Percentiles rank a stretch among this genome's conserved stretches.
These are phyloP conservation scores for Dendrolimus punctatus DNA, from an alignment of 1,140 invertebrate species.

Conservation along the genomic window DNA sequence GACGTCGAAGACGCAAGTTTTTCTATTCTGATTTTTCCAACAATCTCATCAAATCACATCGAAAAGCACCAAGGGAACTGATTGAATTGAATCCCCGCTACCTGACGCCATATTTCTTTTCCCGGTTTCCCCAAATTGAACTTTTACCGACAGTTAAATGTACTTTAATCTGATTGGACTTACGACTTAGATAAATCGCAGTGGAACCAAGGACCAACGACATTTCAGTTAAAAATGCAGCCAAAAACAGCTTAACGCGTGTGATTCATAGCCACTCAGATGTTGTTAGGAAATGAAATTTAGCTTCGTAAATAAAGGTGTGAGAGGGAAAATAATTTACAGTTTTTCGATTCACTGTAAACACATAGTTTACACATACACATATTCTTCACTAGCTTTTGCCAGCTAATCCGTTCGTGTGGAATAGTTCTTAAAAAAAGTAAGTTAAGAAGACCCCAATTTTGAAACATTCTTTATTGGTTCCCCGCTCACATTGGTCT, in stretches of 20 bases:
- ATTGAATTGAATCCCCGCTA: conserved; percentile 65
- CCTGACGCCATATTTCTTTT: conserved; percentile 60
- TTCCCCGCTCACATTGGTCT: too few species aligned
- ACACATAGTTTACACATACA: too few species aligned
- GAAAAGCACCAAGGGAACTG: conserved; percentile 60
- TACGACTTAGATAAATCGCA: conserved; percentile 54
- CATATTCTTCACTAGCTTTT: too few species aligned
- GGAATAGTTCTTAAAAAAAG: too few species aligned
- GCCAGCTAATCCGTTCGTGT: too few species aligned
- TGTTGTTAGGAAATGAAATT: background rate
- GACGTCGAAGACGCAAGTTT: conserved; percentile 41
- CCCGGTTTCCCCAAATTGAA: conserved; percentile 57
- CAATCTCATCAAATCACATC: conserved; percentile 68
- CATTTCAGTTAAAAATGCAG: conserved; percentile 17
- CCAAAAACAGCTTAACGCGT: conserved; percentile 1
- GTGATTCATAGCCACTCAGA: conserved; percentile 3
- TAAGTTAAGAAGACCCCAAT: too few species aligned
- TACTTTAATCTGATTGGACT: conserved; percentile 67
- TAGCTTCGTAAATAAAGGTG: too few species aligned
- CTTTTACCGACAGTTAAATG: conserved; percentile 64
- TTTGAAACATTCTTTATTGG: too few species aligned
- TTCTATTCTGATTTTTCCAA: conserved; percentile 62
- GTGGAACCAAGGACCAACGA: conserved; percentile 4
- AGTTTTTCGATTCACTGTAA: too few species aligned
- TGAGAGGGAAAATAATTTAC: too few species aligned